Evolutionary conservation across 1,140 invertebrate genomes (phyloP), one percentile per base, ranked within the genome.

Genomic region (Latrodectus geometricus): DNA sequence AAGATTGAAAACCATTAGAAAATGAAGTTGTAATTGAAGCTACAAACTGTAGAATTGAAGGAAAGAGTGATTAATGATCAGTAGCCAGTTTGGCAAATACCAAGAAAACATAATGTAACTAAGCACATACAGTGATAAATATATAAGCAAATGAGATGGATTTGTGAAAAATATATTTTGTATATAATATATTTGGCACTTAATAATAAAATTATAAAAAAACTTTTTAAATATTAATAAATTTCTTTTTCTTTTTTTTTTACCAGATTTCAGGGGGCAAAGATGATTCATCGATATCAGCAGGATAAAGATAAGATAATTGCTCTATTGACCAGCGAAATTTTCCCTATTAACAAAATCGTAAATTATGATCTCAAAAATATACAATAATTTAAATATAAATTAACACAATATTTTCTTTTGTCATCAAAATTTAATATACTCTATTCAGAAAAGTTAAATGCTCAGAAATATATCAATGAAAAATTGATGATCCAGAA

Each of bases 281-380:
- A 73, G 83, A 81, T 20, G 83, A 78, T 87, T 86, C 88, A 83
- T 88, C 88, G 15, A 88, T 88, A 82, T 86, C 88, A 52, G 77
- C 88, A 48, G 88, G 88, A 70, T 81, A 70, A 1, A 88, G 50
- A n/a, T 69, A 52, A 54, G 88, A 79, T 12, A 88, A 35, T 15
- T 88, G 82, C 9, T 88, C 88, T 50, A 88, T 86, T 8, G 88
- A 88, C 88, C 88, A 88, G 23, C 82, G 83, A 74, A 88, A 85
- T 48, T 75, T 56, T 12, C 84, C 75, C 84, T 86, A n/a, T n/a
- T n/a, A 17, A 20, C 61, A 61, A n/a, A 50, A 73, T 82, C 11
- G 17, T 8, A 65, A 61, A 83, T 68, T 35, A 15, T 8, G 23
- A 15, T 20, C 12, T 49, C 23, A 73, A 73, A 73, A 73, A 12